A percentile compares a stretch with the other conserved stretches of the same genome.
phyloP scores from a whole-genome alignment of 2,888 invertebrate species.

The Eurytoma californica region DNA sequence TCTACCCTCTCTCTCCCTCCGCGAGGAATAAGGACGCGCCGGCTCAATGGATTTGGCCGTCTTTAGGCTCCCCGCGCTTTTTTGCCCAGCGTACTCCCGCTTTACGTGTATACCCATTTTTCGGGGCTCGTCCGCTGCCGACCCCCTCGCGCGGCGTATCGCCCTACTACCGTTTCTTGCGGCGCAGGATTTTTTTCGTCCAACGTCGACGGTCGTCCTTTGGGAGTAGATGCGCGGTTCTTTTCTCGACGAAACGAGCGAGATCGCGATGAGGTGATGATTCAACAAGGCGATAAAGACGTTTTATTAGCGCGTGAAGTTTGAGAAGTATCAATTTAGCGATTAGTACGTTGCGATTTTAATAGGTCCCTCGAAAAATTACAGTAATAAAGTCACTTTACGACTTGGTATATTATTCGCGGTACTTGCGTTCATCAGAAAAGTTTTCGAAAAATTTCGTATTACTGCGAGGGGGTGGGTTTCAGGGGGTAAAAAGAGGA shows the following conservation, averaged over 20 bases:
- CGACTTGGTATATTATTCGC: background rate
- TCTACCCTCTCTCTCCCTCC: conserved; percentile 19
- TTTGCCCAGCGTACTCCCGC: background rate
- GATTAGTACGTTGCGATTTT: no score
- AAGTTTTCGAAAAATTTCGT: conserved; percentile 17
- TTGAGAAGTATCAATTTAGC: no score
- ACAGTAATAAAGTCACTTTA: conserved; percentile 2
- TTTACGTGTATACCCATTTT: background rate
- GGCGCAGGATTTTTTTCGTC: no score
- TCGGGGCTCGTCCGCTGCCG: background rate
- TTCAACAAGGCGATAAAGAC: no score
- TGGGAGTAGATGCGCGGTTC: no score
- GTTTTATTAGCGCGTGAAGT: no score
- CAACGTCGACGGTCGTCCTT: no score
- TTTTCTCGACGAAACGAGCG: no score
- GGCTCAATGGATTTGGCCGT: conserved; percentile 44
- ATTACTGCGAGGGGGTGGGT: background rate
- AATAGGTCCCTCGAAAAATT: background rate
- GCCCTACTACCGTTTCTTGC: no score
- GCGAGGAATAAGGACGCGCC: conserved; percentile 8
- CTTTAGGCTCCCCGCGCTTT: background rate
- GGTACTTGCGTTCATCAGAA: conserved; percentile 13
- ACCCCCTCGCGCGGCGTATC: background rate
- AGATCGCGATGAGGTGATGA: no score
- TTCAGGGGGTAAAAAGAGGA: no score